Base-by-base conservation (phyloP, 2,888 invertebrate species). In the Scaptomyza tumidula region DNA sequence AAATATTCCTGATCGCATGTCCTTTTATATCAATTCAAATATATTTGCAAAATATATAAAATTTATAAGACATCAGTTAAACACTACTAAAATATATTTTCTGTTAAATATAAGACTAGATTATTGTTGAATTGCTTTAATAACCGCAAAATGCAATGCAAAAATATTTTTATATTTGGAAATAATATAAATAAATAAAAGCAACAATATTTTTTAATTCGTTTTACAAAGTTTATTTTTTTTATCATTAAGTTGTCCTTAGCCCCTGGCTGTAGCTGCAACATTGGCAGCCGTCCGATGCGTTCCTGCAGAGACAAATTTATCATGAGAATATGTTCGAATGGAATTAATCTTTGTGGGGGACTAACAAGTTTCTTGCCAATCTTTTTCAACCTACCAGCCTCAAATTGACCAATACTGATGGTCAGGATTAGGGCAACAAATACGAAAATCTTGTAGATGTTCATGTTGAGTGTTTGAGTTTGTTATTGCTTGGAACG, bases 231-330 rank as follows among this genome's bases (percentile, higher is more conserved):
- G 69, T 53, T 16, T 66, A 66, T 24, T 71, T 49, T 43, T 5
- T 29, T 9, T 33, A 16, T 7, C 31, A 13, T 16, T 56, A 5
- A 39, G 41, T 49, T 19, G 0, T 16, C 43, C 13, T 84, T 49
- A 85, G 6, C 88, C 86, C 7, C 75, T 75, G 4, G 67, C 61
- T 7, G 89, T 90, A 41, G 88, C 89, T 5, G 84, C 91, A 4
- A 90, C 90, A 80, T 88, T 86, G 2, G 90, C 90, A 0, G 88
- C 90, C 58, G 85, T 80, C 19, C 90, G 64, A 86, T 53, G 31
- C 89, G 85, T 66, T 90, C 89, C 90, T 90, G 3, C 29, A 46
- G 29, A 16, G 0, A 24, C 0, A 16, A 27, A 31, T 5, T 1
- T 0, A 19, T 48, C 0, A 44, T 45, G 13, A 56, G 33, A 10